These are phyloP conservation scores for Sinohyriopsis cumingii DNA, from an alignment of 2,888 invertebrate species.

Conservation along the genomic window DNA sequence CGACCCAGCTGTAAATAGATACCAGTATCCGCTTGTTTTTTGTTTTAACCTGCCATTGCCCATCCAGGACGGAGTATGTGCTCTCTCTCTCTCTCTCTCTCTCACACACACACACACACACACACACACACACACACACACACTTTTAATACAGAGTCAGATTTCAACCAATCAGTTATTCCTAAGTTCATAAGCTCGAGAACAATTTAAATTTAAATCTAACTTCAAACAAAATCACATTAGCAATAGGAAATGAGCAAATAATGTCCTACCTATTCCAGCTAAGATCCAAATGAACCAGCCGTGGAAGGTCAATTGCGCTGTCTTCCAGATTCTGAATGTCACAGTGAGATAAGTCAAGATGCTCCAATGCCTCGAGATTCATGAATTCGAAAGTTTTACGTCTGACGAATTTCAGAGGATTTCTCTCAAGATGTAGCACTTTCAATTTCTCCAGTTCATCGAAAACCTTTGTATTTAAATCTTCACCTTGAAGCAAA, in stretches of 20 bases:
- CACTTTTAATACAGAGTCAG: too few relatives aligned
- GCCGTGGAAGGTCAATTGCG: conserved; percentile 15
- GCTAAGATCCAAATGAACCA: conserved; percentile 23
- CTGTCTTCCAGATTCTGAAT: conserved; percentile 13
- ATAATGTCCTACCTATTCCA: conserved; percentile 25
- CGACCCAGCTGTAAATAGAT: too few relatives aligned
- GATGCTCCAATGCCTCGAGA: conserved; percentile 11
- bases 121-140: too few relatives aligned
- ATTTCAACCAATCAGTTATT: too few relatives aligned
- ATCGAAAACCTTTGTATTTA: conserved; percentile 19
- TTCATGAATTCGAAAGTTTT: conserved; percentile 27
- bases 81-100: too few relatives aligned
- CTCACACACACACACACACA: too few relatives aligned
- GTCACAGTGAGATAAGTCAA: conserved; percentile 30
- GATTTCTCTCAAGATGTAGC: conserved; percentile 24
- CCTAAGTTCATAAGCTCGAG: too few relatives aligned
- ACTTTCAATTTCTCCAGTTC: conserved; percentile 16
- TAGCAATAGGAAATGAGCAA: not conserved
- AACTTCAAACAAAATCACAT: too few relatives aligned
- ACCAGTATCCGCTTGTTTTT: too few relatives aligned
- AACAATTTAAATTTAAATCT: too few relatives aligned
- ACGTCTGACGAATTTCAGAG: conserved; percentile 13
- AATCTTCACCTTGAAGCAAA: conserved; percentile 12
- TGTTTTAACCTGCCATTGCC: too few relatives aligned
- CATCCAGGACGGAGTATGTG: too few relatives aligned